Evolutionary conservation across 2,797 vertebrate genomes (phyloP).

Genomic region (Cirrhinus molitorella): DNA sequence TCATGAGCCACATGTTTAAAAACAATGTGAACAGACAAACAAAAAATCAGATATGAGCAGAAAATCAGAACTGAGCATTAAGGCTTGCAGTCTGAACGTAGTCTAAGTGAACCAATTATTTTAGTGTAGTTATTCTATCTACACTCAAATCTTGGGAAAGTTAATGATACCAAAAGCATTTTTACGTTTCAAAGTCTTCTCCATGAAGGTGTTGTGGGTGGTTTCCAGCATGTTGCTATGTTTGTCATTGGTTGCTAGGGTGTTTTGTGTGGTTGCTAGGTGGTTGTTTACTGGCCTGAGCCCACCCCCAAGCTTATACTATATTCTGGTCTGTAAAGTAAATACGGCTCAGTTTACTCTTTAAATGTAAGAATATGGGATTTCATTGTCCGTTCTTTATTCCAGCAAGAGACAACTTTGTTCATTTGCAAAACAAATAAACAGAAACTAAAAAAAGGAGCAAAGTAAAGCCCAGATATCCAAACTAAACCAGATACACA

Average conservation of each 20-base stretch:
- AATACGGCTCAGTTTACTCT: background rate
- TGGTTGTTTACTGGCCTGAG: conserved; percentile 1
- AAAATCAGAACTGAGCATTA: too few species aligned
- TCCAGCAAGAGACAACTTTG: background rate
- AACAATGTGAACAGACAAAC: too few species aligned
- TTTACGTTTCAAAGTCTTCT: background rate
- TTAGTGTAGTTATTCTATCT: background rate
- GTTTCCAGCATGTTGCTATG: background rate
- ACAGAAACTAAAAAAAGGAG: background rate
- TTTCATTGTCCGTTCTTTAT: background rate
- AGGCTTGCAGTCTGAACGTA: too few species aligned
- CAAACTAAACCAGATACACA: conserved; percentile 2
- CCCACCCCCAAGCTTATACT: background rate
- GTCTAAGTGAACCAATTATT: too few species aligned
- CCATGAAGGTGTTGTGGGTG: background rate
- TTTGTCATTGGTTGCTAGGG: conserved; percentile 6
- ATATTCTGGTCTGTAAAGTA: background rate
- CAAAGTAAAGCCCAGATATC: background rate
- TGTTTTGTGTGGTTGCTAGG: background rate
- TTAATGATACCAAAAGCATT: too few species aligned
- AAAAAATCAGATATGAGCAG: too few species aligned
- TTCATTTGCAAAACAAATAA: background rate
- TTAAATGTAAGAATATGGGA: background rate
- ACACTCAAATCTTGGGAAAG: too few species aligned
- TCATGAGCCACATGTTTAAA: too few species aligned